These are phyloP conservation scores for Phymatocera aterrima DNA, from an alignment of 2,888 invertebrate genomes.

Conservation along the genomic window DNA sequence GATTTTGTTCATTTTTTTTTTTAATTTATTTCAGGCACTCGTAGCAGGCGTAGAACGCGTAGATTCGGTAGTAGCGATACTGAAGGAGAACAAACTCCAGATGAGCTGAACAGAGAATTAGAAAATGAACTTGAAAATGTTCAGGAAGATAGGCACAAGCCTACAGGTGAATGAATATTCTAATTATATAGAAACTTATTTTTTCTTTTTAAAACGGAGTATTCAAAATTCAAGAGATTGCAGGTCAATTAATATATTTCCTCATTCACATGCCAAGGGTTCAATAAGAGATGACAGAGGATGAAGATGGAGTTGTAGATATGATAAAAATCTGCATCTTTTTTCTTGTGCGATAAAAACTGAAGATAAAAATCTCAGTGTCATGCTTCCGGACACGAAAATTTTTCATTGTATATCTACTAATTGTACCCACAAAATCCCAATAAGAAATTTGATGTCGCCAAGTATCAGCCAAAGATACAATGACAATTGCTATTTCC, in stretches of 20 bases:
- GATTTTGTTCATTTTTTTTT: neutral
- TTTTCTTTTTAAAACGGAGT: neutral
- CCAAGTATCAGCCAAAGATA: neutral
- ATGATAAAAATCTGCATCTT: neutral
- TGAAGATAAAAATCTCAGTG: neutral
- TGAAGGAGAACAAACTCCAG: constrained; percentile 15
- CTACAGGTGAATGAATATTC: constrained; percentile 57
- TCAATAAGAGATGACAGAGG: neutral
- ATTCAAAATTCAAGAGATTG: neutral
- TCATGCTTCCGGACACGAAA: neutral
- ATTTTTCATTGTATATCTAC: neutral
- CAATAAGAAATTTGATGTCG: neutral
- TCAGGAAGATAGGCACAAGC: constrained; percentile 57
- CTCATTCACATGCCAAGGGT: too few species aligned
- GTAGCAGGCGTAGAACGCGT: neutral
- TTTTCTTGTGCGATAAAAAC: neutral
- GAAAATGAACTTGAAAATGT: constrained; percentile 57
- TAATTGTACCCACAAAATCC: neutral
- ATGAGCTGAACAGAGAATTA: constrained; percentile 47
- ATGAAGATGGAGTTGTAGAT: neutral
- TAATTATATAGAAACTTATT: too few species aligned
- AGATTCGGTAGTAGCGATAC: constrained; percentile 4
- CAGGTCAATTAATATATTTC: neutral
- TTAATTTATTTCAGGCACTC: constrained; percentile 8
- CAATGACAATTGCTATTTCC: neutral